Evolutionary conservation across 35 echinoderm and acorn worm genomes (phyloP).

Genomic region (Apostichopus parvimensis): DNA sequence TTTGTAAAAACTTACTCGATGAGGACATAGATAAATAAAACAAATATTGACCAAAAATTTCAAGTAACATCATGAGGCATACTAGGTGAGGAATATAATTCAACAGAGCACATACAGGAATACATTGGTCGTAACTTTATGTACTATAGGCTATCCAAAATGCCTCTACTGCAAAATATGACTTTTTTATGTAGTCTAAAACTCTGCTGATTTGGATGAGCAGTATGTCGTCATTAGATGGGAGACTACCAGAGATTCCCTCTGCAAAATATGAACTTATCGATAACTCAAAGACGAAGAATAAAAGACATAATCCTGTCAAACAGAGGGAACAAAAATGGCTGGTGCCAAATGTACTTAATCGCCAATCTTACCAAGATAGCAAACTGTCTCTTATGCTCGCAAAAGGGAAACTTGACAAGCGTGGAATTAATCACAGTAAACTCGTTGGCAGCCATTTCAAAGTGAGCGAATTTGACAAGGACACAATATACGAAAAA

Average conservation of each 20-base stretch:
- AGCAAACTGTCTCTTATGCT: neutral
- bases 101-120: no score
- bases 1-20: no score
- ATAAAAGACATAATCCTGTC: neutral
- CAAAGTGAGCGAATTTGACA: conserved; percentile 16
- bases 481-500: conserved; percentile 11
- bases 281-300: neutral
- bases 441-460: conserved; percentile 12
- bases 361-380: neutral
- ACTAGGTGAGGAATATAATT: no score
- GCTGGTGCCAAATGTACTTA: neutral
- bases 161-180: no score
- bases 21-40: no score
- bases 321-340: neutral
- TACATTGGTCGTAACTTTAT: no score
- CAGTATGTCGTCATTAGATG: neutral
- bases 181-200: no score
- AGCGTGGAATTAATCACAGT: neutral
- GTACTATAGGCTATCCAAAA: no score
- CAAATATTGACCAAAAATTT: no score
- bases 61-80: no score
- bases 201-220: neutral
- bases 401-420: conserved; percentile 2
- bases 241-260: neutral
- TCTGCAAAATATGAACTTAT: neutral